These are phyloP conservation scores for Phalera bucephala DNA, from an alignment of 2,888 invertebrate species.

Conservation along the genomic window DNA sequence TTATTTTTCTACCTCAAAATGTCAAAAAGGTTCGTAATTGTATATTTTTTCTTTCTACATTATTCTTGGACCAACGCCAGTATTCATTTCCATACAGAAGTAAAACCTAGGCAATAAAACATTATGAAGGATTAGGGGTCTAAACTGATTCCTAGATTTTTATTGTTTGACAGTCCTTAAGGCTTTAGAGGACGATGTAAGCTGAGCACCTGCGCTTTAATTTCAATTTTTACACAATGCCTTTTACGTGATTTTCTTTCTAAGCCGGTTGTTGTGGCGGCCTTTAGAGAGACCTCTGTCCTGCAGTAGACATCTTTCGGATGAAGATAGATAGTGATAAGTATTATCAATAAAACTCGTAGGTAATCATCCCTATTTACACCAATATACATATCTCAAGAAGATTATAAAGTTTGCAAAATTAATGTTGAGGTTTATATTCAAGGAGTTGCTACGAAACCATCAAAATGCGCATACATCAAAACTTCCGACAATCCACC, in stretches of 20 bases:
- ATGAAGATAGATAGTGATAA: no score
- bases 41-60: background rate
- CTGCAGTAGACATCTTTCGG: no score
- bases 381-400: no score
- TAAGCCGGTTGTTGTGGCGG: no score
- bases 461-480: constrained; percentile 70
- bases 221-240: background rate
- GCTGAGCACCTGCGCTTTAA: background rate
- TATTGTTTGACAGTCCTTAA: background rate
- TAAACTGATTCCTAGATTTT: background rate
- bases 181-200: no score
- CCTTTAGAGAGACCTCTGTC: no score
- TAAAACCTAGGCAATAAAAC: background rate
- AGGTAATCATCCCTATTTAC: no score
- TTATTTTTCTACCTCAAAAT: background rate
- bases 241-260: background rate
- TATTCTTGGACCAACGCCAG: background rate
- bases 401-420: constrained; percentile 48
- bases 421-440: constrained; percentile 46
- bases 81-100: background rate
- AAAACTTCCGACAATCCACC: constrained; percentile 53
- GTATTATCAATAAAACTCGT: no score
- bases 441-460: constrained; percentile 34
- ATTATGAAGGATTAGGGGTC: background rate
- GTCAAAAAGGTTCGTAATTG: background rate